Percentiles rank a stretch among this genome's conserved stretches.
Evolutionary conservation across 2,888 invertebrate species (phyloP).

Genomic region (Patella caerulea): DNA sequence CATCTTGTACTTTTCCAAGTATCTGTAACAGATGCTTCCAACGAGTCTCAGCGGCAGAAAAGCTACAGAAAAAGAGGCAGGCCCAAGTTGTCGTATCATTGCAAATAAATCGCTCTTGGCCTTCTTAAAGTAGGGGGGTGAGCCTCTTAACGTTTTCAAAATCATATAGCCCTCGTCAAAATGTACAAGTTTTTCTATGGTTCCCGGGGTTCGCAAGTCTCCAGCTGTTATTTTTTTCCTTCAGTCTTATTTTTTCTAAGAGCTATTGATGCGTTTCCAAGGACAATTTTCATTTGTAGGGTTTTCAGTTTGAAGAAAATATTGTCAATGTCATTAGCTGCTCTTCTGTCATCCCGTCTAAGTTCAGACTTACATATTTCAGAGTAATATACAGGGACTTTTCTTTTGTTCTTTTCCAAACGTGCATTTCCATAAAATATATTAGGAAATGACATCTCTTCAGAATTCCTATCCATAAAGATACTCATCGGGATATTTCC

Average conservation of each 20-base stretch:
- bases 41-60: conserved; percentile 37
- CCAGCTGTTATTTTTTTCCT: background rate
- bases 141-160: conserved; percentile 24
- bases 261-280: background rate
- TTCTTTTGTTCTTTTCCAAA: background rate
- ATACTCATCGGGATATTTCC: conserved; percentile 3
- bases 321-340: background rate
- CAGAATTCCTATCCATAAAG: background rate
- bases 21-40: conserved; percentile 18
- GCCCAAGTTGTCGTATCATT: conserved; percentile 42
- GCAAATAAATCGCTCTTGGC: conserved; percentile 34
- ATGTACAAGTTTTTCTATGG: background rate
- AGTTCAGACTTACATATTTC: background rate
- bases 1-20: conserved; percentile 25
- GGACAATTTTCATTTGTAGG: background rate
- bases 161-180: conserved; percentile 25
- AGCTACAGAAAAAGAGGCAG: conserved; percentile 36
- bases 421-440: background rate
- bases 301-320: background rate
- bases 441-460: background rate
- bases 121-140: conserved; percentile 16
- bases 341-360: background rate
- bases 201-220: background rate
- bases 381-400: background rate
- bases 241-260: conserved; percentile 1